Conservation (phyloP, 2,113 vertebrate species). For the Prietella phreatophila region DNA sequence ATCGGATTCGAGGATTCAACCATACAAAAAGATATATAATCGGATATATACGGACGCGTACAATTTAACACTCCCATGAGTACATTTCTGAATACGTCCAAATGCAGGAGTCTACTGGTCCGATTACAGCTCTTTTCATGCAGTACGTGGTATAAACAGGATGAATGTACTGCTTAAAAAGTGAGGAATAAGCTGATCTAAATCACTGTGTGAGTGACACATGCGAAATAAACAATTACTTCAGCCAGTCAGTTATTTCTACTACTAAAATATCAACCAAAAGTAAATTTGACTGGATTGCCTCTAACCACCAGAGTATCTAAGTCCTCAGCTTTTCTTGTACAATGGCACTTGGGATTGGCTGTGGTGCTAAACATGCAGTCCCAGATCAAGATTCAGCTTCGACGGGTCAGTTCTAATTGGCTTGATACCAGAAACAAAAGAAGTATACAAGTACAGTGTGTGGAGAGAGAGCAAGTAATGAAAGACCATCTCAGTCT, state of each 20-base stretch:
- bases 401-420: neutral
- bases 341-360: neutral
- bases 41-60: too few relatives aligned
- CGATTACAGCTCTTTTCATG: too few relatives aligned
- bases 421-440: neutral
- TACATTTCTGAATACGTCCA: too few relatives aligned
- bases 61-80: too few relatives aligned
- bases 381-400: neutral
- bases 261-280: neutral
- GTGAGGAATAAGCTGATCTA: too few relatives aligned
- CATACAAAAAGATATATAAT: too few relatives aligned
- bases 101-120: too few relatives aligned
- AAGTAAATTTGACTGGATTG: neutral
- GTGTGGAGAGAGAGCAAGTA: neutral
- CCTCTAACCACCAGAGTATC: neutral
- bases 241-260: neutral
- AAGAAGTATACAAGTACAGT: neutral
- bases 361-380: neutral
- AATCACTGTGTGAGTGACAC: too few relatives aligned
- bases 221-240: too few relatives aligned
- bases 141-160: too few relatives aligned
- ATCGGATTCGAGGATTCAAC: neutral
- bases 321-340: neutral
- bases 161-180: too few relatives aligned
- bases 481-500: neutral